Evolutionary conservation across 2,888 invertebrate species (phyloP).

Genomic region (Eupeodes latifasciatus): DNA sequence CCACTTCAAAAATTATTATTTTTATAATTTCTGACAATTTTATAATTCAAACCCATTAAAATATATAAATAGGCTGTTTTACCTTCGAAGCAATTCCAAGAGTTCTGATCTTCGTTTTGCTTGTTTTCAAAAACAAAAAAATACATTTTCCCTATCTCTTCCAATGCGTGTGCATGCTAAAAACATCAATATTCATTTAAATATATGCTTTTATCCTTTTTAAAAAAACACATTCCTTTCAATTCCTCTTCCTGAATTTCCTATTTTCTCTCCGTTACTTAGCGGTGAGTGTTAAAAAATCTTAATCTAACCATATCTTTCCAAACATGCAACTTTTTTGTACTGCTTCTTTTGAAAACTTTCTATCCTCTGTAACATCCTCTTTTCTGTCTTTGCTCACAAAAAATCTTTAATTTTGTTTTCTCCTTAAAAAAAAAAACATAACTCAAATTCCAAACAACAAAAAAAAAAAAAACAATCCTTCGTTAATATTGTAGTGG

Average conservation of each 20-base stretch:
- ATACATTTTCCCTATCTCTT: background rate
- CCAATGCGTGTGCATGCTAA: constrained; percentile 1
- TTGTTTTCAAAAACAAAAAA: background rate
- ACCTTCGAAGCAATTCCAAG: background rate
- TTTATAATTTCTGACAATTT: too few relatives aligned
- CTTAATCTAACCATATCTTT: background rate
- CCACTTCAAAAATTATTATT: too few relatives aligned
- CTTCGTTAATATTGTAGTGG: constrained; percentile 80
- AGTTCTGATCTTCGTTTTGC: background rate
- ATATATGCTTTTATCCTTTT: background rate
- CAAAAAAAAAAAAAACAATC: constrained; percentile 49
- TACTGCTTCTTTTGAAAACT: constrained; percentile 40
- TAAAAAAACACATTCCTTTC: too few relatives aligned
- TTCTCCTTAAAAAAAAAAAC: constrained; percentile 40
- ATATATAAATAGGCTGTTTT: too few relatives aligned
- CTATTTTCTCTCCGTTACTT: constrained; percentile 8
- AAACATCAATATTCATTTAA: background rate
- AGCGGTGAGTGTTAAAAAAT: constrained; percentile 16
- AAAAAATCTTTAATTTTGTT: constrained; percentile 64
- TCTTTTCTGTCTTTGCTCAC: constrained; percentile 39
- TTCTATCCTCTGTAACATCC: background rate
- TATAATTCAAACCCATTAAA: too few relatives aligned
- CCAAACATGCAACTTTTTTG: constrained; percentile 33
- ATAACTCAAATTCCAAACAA: constrained; percentile 26
- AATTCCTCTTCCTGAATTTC: background rate